phyloP scores from a whole-genome alignment of 2,797 vertebrate genomes.

The Otus scops region DNA sequence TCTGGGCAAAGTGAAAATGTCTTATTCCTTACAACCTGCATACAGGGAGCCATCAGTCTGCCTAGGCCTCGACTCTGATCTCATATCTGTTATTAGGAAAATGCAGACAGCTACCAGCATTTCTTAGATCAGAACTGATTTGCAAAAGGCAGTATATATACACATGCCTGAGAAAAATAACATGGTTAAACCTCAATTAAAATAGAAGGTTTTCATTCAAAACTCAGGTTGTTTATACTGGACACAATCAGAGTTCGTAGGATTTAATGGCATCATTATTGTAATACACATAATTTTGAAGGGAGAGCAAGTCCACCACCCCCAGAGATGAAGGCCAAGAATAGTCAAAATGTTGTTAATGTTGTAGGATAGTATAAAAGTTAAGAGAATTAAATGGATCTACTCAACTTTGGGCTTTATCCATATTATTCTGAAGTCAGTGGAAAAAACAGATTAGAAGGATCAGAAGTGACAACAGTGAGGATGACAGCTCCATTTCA shows the following conservation, averaged over 20 bases:
- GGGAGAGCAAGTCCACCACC: background rate
- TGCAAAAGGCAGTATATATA: background rate
- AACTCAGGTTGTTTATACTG: background rate
- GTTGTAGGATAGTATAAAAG: background rate
- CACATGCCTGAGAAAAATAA: background rate
- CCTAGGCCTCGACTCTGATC: background rate
- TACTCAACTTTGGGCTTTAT: background rate
- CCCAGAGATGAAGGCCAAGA: background rate
- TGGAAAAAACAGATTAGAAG: background rate
- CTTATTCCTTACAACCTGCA: background rate
- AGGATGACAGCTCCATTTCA: background rate
- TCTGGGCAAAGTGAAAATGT: background rate
- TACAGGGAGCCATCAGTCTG: background rate
- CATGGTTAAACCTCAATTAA: background rate
- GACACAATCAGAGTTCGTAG: background rate
- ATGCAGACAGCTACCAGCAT: background rate
- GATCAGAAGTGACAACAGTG: background rate
- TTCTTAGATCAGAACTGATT: background rate
- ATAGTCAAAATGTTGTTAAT: background rate
- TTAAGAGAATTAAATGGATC: background rate
- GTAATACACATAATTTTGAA: background rate
- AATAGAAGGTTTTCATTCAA: background rate
- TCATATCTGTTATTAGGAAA: background rate
- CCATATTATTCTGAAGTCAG: background rate
- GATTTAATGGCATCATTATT: background rate